phyloP scores from a whole-genome alignment of 1,140 invertebrate genomes.

The Apis florea region DNA sequence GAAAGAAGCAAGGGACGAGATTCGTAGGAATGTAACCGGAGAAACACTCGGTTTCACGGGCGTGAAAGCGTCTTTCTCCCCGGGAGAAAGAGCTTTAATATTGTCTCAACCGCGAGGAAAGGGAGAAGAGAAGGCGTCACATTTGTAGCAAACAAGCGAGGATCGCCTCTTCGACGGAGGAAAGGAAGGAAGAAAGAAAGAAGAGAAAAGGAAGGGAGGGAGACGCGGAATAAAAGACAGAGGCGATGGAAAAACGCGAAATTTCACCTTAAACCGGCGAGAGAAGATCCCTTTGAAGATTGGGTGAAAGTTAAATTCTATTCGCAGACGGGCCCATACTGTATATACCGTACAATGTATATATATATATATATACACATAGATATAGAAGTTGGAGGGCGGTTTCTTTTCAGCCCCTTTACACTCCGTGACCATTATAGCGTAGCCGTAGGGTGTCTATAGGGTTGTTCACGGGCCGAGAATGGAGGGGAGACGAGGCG shows the following conservation, averaged over 20 bases:
- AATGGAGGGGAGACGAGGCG: conserved; percentile 65
- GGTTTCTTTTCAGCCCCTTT: conserved; percentile 64
- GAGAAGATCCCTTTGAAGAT: conserved; percentile 58
- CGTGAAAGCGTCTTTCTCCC: conserved; percentile 7
- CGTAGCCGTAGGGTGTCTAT: conserved; percentile 76
- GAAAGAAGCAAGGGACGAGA: neutral
- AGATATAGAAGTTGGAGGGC: conserved; percentile 51
- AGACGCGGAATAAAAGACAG: neutral
- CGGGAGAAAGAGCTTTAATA: conserved; percentile 34
- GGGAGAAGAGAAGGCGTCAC: conserved; percentile 34
- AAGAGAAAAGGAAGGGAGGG: neutral
- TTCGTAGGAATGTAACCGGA: conserved; percentile 13
- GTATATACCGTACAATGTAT: conserved; percentile 33
- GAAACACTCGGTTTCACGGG: conserved; percentile 1
- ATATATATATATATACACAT: conserved; percentile 4
- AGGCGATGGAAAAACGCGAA: conserved; percentile 41
- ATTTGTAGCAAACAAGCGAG: conserved; percentile 62
- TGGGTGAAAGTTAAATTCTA: conserved; percentile 60
- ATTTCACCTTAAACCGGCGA: conserved; percentile 62
- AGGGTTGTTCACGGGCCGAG: conserved; percentile 66
- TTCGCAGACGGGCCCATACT: conserved; percentile 36
- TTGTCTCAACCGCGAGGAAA: conserved; percentile 29
- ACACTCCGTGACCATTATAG: conserved; percentile 77
- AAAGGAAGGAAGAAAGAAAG: neutral
- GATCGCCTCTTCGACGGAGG: neutral